phyloP scores from a whole-genome alignment of 2,888 invertebrate genomes.

The Standfussiana lucernea region DNA sequence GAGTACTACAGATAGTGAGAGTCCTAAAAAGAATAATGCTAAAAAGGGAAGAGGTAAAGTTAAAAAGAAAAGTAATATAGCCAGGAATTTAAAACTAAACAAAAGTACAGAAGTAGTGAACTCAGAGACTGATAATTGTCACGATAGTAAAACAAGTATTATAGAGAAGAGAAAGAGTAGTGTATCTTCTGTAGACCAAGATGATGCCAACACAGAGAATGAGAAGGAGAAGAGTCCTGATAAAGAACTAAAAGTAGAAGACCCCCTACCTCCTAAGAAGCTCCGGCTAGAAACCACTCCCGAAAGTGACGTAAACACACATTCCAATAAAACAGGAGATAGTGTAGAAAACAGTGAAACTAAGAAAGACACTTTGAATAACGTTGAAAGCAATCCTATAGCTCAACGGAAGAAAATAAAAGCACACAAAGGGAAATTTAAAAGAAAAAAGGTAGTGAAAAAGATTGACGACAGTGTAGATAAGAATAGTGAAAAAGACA shows the following conservation, averaged over 20 bases:
- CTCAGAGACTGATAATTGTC: constrained; percentile 81
- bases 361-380: constrained; percentile 77
- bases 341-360: constrained; percentile 73
- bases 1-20: constrained; percentile 79
- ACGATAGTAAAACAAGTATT: constrained; percentile 86
- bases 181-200: constrained; percentile 85
- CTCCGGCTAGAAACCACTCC: constrained; percentile 84
- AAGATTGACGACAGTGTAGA: constrained; percentile 68
- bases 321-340: constrained; percentile 84
- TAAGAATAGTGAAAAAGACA: constrained; percentile 71
- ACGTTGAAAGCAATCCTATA: constrained; percentile 71
- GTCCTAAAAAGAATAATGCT: constrained; percentile 78
- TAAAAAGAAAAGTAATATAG: constrained; percentile 81
- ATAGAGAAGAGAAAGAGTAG: constrained; percentile 87
- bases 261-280: constrained; percentile 85
- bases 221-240: constrained; percentile 81
- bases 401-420: constrained; percentile 85
- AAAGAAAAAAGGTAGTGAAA: constrained; percentile 79
- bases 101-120: constrained; percentile 79
- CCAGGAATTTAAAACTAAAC: constrained; percentile 77
- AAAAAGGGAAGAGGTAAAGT: constrained; percentile 83
- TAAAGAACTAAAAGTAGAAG: constrained; percentile 81
- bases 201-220: constrained; percentile 76
- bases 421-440: constrained; percentile 85
- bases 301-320: constrained; percentile 81